Percentiles rank a stretch among this genome's conserved stretches.
These are phyloP conservation scores for Agrochola lychnidis DNA, from an alignment of 2,888 invertebrate genomes.

Conservation along the genomic window DNA sequence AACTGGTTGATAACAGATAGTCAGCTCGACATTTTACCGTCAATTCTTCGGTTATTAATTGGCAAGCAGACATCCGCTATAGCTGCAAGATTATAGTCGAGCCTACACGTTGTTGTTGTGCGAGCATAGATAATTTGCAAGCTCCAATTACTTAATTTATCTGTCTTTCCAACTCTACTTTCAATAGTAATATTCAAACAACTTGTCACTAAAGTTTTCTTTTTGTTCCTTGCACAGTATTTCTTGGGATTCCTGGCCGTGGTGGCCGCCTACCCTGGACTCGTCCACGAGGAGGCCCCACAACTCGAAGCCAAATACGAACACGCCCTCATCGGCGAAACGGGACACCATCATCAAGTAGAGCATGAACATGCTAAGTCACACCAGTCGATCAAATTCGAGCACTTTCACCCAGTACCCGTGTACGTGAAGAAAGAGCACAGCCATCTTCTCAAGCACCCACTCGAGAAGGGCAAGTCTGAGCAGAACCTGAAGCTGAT, in stretches of 20 bases:
- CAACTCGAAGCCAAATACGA: slow-evolving; percentile 83
- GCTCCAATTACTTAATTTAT: slow-evolving; percentile 20
- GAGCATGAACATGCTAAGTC: slow-evolving; percentile 93
- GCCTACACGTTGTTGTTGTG: slow-evolving; percentile 31
- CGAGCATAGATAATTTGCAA: slow-evolving; percentile 32
- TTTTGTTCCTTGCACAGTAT: slow-evolving; percentile 77
- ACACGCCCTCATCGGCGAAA: slow-evolving; percentile 84
- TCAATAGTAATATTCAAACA: neutral
- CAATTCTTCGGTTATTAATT: slow-evolving; percentile 60
- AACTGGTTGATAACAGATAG: slow-evolving; percentile 74
- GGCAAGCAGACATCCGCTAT: slow-evolving; percentile 49
- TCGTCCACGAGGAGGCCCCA: slow-evolving; percentile 85
- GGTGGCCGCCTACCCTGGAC: slow-evolving; percentile 85
- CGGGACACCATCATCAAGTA: slow-evolving; percentile 91
- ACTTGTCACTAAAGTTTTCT: slow-evolving; percentile 21
- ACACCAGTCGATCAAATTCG: slow-evolving; percentile 93
- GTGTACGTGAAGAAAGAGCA: slow-evolving; percentile 93
- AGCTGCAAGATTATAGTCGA: slow-evolving; percentile 32
- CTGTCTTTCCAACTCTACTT: slow-evolving; percentile 21
- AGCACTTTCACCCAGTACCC: slow-evolving; percentile 93
- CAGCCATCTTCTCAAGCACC: slow-evolving; percentile 92
- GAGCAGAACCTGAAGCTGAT: slow-evolving; percentile 91
- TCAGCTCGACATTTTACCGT: slow-evolving; percentile 54
- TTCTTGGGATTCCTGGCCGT: slow-evolving; percentile 88
- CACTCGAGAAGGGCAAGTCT: slow-evolving; percentile 91